Base-by-base conservation (phyloP, 1,140 invertebrate species). In the Hermetia illucens region DNA sequence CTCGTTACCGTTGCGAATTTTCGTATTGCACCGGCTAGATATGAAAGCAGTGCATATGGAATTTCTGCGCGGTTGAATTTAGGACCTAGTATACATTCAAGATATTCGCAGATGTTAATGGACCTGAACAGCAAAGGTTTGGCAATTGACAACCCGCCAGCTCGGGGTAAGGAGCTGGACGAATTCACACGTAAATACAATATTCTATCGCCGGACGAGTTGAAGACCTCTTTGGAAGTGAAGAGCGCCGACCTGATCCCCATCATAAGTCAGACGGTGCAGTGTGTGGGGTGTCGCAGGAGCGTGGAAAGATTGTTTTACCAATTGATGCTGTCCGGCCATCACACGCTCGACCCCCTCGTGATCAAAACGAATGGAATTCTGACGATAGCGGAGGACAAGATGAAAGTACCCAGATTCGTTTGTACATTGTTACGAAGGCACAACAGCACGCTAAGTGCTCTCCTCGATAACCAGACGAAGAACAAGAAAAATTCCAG, bases 231-330 rank as follows among this genome's bases (percentile, higher is more conserved):
- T 12, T 74, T 92, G 45, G 72, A 82, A 68, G 85, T 90, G 25
- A 77, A 77, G n/a, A 77, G 74, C 49, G 75, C 78, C 47, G 80
- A 88, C 62, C 75, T 92, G 39, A 70, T 87, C 49, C 73, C 74
- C 46, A 77, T 90, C 51, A 66, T 93, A 36, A 78, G 84, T 62
- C 83, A 90, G 65, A 79, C 77, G 53, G 85, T 92, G 51, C 85
- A 87, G 36, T 93, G 89, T 71, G 84, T 92, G 54, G 88, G 89
- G 33, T 93, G 88, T 62, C 70, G 87, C 46, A 73, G 82, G 52
- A 88, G 86, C 64, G 86, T 90, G 43, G 87, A 92, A 58, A 70
- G 79, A 48, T 62, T 91, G 39, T 90, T 86, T 61, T 77, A 77
- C 48, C 81, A 89, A 52, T 60, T 91, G 42, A 78, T 78, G 48